Percentiles rank a stretch among this genome's conserved stretches.
phyloP scores from a whole-genome alignment of 2,888 invertebrate species.

The Acanthosepion esculentum region DNA sequence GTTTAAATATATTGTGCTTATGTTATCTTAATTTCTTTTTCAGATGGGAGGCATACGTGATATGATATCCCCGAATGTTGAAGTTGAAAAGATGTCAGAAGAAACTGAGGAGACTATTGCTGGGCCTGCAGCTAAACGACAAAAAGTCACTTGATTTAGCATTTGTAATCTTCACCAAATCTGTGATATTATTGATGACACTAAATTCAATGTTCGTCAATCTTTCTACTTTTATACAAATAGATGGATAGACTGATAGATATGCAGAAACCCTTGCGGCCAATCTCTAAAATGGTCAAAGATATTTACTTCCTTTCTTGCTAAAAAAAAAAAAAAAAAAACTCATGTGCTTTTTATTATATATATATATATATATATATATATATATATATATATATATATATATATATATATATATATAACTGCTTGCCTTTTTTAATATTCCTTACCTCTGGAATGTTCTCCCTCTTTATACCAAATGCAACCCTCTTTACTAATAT shows the following conservation, averaged over 20 bases:
- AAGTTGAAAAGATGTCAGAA: not conserved
- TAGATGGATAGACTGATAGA: not conserved
- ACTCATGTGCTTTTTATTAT: not conserved
- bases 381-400: no score
- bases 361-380: no score
- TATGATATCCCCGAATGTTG: not conserved
- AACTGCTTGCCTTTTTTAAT: not conserved
- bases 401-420: not conserved
- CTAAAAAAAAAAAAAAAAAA: not conserved
- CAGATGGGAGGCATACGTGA: slow-evolving; percentile 48
- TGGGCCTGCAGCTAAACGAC: slow-evolving; percentile 37
- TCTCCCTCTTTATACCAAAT: not conserved
- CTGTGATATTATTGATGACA: not conserved
- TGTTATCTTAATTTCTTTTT: not conserved
- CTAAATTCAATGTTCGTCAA: not conserved
- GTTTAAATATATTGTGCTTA: no score
- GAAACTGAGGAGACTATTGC: not conserved
- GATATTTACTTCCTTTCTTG: not conserved
- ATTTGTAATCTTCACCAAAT: not conserved
- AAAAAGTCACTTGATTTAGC: slow-evolving; percentile 37
- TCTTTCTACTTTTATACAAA: not conserved
- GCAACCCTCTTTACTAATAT: no score
- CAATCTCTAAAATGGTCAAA: not conserved
- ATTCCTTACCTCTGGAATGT: not conserved
- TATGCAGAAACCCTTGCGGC: not conserved